Conservation (phyloP, 2,113 vertebrate species). For the Tor tambroides region DNA sequence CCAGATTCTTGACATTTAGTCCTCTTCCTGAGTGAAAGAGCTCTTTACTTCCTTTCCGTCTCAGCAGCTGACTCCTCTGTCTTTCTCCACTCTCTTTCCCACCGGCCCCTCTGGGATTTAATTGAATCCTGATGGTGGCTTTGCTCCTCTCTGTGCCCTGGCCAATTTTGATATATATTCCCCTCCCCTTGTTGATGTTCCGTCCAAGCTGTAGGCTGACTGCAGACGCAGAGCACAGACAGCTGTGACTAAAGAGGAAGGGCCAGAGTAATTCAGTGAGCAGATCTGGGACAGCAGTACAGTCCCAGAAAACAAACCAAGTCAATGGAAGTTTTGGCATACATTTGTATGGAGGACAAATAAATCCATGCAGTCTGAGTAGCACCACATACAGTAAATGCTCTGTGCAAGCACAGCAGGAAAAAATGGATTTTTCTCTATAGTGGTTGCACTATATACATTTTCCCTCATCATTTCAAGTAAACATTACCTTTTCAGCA, state of each 20-base stretch:
- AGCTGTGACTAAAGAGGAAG: slow-evolving; percentile 23
- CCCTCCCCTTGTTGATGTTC: background rate
- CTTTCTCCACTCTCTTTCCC: slow-evolving; percentile 52
- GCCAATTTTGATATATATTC: slow-evolving; percentile 38
- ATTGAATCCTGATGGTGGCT: slow-evolving; percentile 75
- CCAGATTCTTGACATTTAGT: slow-evolving; percentile 48
- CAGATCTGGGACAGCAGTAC: slow-evolving; percentile 53
- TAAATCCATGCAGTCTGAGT: background rate
- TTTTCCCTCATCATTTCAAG: background rate
- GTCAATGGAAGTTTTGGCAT: background rate
- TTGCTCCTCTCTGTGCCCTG: slow-evolving; percentile 29
- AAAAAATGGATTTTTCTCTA: background rate
- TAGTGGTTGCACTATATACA: background rate
- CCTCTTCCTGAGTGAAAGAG: slow-evolving; percentile 43
- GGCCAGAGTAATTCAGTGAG: slow-evolving; percentile 60
- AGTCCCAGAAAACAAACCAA: background rate
- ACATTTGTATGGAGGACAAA: background rate
- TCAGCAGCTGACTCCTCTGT: slow-evolving; percentile 58
- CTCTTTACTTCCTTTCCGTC: slow-evolving; percentile 62
- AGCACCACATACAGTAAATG: background rate
- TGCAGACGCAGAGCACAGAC: slow-evolving; percentile 9
- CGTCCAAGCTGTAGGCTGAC: slow-evolving; percentile 13
- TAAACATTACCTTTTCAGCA: background rate
- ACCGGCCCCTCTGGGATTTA: slow-evolving; percentile 61
- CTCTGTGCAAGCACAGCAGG: background rate